Percentiles rank a stretch among this genome's conserved stretches.
These are phyloP conservation scores for Galeopterus variegatus DNA, from an alignment of 2,113 vertebrate genomes.

Conservation along the genomic window DNA sequence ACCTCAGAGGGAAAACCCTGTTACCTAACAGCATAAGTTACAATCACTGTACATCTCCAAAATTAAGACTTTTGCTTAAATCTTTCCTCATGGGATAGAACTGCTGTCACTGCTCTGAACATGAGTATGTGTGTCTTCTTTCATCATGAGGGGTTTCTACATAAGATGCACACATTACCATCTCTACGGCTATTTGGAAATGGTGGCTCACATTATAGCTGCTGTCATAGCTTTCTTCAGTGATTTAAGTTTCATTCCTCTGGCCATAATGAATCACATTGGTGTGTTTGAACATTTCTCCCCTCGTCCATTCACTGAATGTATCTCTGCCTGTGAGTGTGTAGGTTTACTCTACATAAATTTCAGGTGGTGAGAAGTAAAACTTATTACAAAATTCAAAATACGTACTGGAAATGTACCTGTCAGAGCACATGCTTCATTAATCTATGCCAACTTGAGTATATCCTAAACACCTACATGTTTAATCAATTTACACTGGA, in stretches of 20 bases:
- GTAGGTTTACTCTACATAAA: neutral
- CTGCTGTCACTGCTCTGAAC: neutral
- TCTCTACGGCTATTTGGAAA: neutral
- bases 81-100: neutral
- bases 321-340: neutral
- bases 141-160: neutral
- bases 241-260: neutral
- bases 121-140: neutral
- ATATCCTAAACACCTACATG: neutral
- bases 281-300: neutral
- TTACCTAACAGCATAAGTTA: neutral
- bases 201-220: neutral
- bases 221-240: neutral
- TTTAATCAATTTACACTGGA: neutral
- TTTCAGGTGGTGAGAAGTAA: neutral
- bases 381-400: conserved; percentile 56
- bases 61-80: neutral
- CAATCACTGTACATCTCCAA: neutral
- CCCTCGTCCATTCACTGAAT: neutral
- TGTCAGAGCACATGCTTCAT: neutral
- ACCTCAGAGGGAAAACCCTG: neutral
- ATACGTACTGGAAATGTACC: neutral
- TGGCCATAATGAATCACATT: neutral
- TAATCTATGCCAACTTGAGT: neutral
- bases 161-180: neutral